A percentile compares a stretch with the other conserved stretches of the same genome.
These are phyloP conservation scores for Odocoileus hemionus DNA, from an alignment of 2,113 vertebrate genomes.

Conservation along the genomic window DNA sequence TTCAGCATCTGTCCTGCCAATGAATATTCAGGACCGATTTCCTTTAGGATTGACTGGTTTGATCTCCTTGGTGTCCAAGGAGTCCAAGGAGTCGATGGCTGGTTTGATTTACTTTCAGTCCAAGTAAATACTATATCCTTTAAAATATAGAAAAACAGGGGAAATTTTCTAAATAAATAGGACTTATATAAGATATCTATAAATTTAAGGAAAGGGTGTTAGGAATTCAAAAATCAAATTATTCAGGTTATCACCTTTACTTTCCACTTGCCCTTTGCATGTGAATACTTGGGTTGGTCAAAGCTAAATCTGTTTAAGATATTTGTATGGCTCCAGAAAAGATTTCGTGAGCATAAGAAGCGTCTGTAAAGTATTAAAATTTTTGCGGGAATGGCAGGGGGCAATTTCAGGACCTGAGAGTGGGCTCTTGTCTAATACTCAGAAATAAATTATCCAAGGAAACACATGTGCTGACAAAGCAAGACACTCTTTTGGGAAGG, in stretches of 20 bases:
- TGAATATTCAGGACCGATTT: not conserved
- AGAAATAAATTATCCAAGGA: not conserved
- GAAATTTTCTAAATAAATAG: slow-evolving; percentile 16
- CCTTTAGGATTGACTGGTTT: not conserved
- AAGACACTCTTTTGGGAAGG: not conserved
- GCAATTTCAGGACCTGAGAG: not conserved
- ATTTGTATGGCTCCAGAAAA: not conserved
- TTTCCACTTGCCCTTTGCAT: not conserved
- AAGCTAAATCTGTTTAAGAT: not conserved
- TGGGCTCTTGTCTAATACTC: not conserved
- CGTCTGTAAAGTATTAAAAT: not conserved
- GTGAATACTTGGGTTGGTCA: not conserved
- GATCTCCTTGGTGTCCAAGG: not conserved
- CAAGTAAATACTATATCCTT: not conserved
- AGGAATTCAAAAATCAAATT: not conserved
- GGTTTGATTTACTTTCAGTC: not conserved
- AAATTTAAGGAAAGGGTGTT: not conserved
- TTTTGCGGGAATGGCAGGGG: not conserved
- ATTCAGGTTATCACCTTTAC: not conserved
- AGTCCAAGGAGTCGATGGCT: not conserved
- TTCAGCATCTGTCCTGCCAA: not conserved
- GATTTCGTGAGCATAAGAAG: not conserved
- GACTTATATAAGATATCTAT: not conserved
- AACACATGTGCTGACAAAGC: not conserved
- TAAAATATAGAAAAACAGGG: not conserved